These are phyloP conservation scores for Drosophila meridiana DNA, from an alignment of 2,888 invertebrate species.

Conservation along the genomic window DNA sequence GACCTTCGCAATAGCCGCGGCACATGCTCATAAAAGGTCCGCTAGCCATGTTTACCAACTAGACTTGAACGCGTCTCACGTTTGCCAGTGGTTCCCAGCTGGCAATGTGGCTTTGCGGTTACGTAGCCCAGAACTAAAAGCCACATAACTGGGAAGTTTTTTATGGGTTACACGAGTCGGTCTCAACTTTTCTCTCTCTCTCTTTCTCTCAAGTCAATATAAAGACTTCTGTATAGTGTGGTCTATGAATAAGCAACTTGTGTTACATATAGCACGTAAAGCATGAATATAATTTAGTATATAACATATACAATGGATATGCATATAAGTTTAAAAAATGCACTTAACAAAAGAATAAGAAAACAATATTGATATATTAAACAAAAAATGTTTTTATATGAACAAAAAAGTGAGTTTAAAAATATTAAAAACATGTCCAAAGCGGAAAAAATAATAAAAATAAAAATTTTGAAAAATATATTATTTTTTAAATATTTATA, in stretches of 20 bases:
- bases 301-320: not conserved
- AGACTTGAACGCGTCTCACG: slow-evolving; percentile 55
- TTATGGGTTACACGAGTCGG: slow-evolving; percentile 6
- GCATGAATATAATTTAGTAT: not conserved
- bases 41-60: slow-evolving; percentile 47
- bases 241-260: not conserved
- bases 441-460: too few relatives aligned
- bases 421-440: too few relatives aligned
- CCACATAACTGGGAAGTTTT: slow-evolving; percentile 16
- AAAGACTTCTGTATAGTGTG: not conserved
- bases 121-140: slow-evolving; percentile 28
- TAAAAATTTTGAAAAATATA: too few relatives aligned
- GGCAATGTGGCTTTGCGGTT: slow-evolving; percentile 59
- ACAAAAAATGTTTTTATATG: too few relatives aligned
- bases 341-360: too few relatives aligned
- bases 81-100: slow-evolving; percentile 40
- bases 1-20: slow-evolving; percentile 54
- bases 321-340: too few relatives aligned
- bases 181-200: not conserved
- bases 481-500: too few relatives aligned
- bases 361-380: too few relatives aligned
- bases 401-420: too few relatives aligned
- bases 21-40: slow-evolving; percentile 36
- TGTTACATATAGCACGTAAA: not conserved
- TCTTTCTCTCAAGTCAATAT: not conserved